Conservation (phyloP, 2,797 vertebrate species). For the Chaetodon trifasciatus region DNA sequence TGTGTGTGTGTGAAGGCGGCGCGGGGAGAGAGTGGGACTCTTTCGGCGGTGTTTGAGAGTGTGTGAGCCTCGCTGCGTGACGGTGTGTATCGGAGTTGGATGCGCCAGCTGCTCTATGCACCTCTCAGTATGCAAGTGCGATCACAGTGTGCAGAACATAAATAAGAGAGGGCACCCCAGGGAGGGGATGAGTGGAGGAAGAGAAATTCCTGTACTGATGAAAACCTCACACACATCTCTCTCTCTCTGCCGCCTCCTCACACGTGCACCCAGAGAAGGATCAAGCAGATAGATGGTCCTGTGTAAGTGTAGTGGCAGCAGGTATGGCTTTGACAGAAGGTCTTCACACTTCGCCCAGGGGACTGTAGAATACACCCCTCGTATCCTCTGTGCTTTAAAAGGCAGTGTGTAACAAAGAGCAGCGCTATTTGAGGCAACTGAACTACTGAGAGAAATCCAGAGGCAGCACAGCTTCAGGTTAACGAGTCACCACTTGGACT, state of each 20-base stretch:
- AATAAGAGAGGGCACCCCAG: conserved; percentile 74
- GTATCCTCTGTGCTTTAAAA: conserved; percentile 43
- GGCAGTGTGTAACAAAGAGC: conserved; percentile 31
- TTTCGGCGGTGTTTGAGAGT: conserved; percentile 34
- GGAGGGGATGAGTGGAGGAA: conserved; percentile 77
- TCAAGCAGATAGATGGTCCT: conserved; percentile 75
- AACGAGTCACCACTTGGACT: neutral
- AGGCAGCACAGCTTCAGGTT: conserved; percentile 58
- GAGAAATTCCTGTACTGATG: conserved; percentile 83
- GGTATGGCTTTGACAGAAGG: conserved; percentile 67
- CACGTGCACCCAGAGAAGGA: conserved; percentile 59
- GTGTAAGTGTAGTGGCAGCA: conserved; percentile 63
- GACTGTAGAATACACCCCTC: conserved; percentile 44
- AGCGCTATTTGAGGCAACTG: neutral
- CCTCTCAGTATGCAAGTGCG: conserved; percentile 64
- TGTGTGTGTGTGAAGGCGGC: neutral
- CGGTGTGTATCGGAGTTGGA: conserved; percentile 41
- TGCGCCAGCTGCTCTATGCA: conserved; percentile 54
- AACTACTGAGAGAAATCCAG: conserved; percentile 6
- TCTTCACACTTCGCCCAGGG: conserved; percentile 60
- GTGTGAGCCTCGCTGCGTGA: conserved; percentile 20
- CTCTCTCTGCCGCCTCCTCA: conserved; percentile 32
- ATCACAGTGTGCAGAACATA: conserved; percentile 65
- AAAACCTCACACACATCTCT: conserved; percentile 70
- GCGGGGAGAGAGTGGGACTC: conserved; percentile 17